Conservation (phyloP, 23 tunicate species). For the Ciona savignyi region DNA sequence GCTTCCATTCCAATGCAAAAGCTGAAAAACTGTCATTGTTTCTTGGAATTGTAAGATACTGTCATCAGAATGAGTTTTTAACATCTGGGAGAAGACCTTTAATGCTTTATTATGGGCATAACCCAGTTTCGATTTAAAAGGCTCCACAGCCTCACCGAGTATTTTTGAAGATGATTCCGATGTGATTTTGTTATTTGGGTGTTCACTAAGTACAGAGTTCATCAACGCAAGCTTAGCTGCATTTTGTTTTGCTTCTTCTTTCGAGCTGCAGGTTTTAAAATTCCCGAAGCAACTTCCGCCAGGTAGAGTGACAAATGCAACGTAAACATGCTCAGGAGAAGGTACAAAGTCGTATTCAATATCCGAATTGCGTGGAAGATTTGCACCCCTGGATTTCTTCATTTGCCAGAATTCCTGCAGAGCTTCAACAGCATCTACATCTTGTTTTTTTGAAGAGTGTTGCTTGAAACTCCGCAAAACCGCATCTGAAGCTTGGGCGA, state of each 20-base stretch:
- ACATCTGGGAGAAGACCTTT: slow-evolving; percentile 40
- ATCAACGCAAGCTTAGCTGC: slow-evolving; percentile 83
- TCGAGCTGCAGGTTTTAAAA: slow-evolving; percentile 14
- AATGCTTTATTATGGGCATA: not conserved
- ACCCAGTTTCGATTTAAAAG: slow-evolving; percentile 13
- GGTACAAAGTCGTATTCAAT: slow-evolving; percentile 30
- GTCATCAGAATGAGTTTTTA: slow-evolving; percentile 30
- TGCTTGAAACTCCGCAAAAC: slow-evolving; percentile 60
- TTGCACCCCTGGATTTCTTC: slow-evolving; percentile 33
- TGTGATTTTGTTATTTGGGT: slow-evolving; percentile 46
- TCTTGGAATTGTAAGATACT: slow-evolving; percentile 71
- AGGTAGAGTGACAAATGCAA: slow-evolving; percentile 70
- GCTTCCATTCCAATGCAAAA: slow-evolving; percentile 89
- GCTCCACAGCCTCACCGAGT: slow-evolving; percentile 20
- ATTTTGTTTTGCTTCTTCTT: slow-evolving; percentile 68
- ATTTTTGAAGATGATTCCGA: slow-evolving; percentile 32
- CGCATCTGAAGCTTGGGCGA: slow-evolving; percentile 45
- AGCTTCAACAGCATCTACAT: slow-evolving; percentile 69
- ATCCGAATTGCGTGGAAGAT: not conserved
- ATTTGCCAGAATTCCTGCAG: slow-evolving; percentile 78
- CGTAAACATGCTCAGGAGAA: slow-evolving; percentile 7
- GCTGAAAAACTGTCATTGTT: slow-evolving; percentile 66
- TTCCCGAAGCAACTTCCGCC: slow-evolving; percentile 86
- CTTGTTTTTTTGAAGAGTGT: slow-evolving; percentile 44
- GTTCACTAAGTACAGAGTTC: slow-evolving; percentile 80